A percentile compares a stretch with the other conserved stretches of the same genome.
These are phyloP conservation scores for Petrolisthes cinctipes DNA, from an alignment of 2,888 invertebrate genomes.

Conservation along the genomic window DNA sequence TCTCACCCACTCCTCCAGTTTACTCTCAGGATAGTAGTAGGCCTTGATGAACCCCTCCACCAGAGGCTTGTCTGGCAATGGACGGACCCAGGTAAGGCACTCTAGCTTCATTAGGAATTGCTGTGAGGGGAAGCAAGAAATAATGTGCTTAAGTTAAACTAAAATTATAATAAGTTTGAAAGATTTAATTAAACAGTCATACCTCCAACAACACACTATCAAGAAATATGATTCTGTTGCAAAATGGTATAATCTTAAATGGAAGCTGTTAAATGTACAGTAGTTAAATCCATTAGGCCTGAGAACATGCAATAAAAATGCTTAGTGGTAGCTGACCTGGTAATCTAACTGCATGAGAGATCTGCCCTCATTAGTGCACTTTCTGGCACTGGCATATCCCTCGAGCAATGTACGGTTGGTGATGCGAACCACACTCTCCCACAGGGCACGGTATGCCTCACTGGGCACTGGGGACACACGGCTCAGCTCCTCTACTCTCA, in stretches of 20 bases:
- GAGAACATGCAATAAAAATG: not conserved
- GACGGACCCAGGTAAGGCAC: slow-evolving; percentile 84
- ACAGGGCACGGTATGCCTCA: slow-evolving; percentile 80
- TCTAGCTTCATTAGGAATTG: slow-evolving; percentile 93
- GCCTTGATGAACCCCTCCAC: slow-evolving; percentile 97
- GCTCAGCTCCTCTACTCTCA: slow-evolving; percentile 80
- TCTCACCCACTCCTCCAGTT: slow-evolving; percentile 89
- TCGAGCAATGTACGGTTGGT: slow-evolving; percentile 76
- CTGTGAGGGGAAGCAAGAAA: slow-evolving; percentile 24
- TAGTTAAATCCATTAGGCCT: too few relatives aligned
- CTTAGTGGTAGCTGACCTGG: slow-evolving; percentile 59
- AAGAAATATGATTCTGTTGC: not conserved
- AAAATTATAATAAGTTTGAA: too few relatives aligned
- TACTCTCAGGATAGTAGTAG: slow-evolving; percentile 90
- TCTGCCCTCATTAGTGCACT: slow-evolving; percentile 95
- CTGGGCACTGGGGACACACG: slow-evolving; percentile 79
- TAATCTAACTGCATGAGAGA: slow-evolving; percentile 98
- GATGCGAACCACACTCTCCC: slow-evolving; percentile 89
- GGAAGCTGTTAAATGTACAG: too few relatives aligned
- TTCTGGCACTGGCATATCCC: slow-evolving; percentile 77
- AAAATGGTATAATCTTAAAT: too few relatives aligned
- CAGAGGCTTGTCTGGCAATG: slow-evolving; percentile 87
- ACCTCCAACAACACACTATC: too few relatives aligned
- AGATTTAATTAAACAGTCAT: too few relatives aligned
- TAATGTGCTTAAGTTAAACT: too few relatives aligned